phyloP scores from a whole-genome alignment of 2,888 invertebrate species.

The Aplocera efformata region DNA sequence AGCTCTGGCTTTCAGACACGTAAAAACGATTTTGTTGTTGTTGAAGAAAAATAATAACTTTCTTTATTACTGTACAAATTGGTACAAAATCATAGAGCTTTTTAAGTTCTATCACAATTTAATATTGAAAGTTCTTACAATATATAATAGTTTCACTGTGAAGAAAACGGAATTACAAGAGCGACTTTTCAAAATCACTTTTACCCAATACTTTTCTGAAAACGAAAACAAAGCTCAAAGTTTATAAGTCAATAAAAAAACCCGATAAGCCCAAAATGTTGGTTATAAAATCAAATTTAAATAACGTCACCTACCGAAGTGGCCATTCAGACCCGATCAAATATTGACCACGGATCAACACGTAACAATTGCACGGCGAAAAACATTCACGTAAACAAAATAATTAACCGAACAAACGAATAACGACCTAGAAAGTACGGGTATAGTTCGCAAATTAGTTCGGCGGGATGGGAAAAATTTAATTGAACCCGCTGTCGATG shows the following conservation, averaged over 20 bases:
- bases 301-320: slow-evolving; percentile 46
- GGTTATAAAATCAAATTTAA: slow-evolving; percentile 49
- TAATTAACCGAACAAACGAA: slow-evolving; percentile 55
- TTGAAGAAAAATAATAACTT: too few species aligned
- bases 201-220: too few species aligned
- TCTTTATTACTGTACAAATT: too few species aligned
- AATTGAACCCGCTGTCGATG: slow-evolving; percentile 57
- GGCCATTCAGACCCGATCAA: slow-evolving; percentile 51
- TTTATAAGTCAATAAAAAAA: not conserved
- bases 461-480: slow-evolving; percentile 61
- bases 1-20: too few species aligned
- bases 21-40: too few species aligned
- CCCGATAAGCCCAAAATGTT: slow-evolving; percentile 1
- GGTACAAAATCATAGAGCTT: too few species aligned
- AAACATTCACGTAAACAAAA: slow-evolving; percentile 70
- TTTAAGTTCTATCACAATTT: too few species aligned
- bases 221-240: too few species aligned
- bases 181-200: too few species aligned
- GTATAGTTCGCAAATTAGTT: slow-evolving; percentile 75
- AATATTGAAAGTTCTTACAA: too few species aligned
- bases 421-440: slow-evolving; percentile 50
- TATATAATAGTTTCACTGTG: too few species aligned
- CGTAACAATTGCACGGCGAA: slow-evolving; percentile 63
- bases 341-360: slow-evolving; percentile 74
- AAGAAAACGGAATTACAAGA: too few species aligned